These are phyloP conservation scores for Eurypyga helias DNA, from an alignment of 2,113 vertebrate species.

Conservation along the genomic window DNA sequence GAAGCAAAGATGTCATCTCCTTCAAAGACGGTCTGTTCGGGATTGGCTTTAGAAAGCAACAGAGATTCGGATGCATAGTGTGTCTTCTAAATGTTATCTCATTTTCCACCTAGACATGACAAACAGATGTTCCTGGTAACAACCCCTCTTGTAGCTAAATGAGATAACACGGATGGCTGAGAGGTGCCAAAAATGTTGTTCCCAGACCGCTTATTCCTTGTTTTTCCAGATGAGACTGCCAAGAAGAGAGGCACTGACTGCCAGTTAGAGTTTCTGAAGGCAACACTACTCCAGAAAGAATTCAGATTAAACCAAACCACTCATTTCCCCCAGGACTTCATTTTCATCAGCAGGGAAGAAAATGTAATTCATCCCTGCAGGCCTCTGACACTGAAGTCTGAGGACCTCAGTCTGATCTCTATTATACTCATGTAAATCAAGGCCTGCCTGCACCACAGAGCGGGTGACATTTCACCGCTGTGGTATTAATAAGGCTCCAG, in stretches of 20 bases:
- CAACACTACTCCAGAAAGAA: slow-evolving; percentile 10
- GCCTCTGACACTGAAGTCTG: neutral
- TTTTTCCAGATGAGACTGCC: slow-evolving; percentile 5
- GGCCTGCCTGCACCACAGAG: neutral
- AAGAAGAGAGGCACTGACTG: slow-evolving; percentile 11
- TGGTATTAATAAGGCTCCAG: neutral
- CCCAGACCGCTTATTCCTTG: neutral
- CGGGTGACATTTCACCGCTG: neutral
- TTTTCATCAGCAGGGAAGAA: slow-evolving; percentile 2
- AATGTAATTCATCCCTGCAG: neutral
- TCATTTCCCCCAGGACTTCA: neutral
- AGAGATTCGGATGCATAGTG: neutral
- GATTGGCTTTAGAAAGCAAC: neutral
- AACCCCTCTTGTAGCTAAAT: neutral
- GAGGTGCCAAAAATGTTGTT: slow-evolving; percentile 11
- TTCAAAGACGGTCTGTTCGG: neutral
- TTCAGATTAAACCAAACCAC: slow-evolving; percentile 13
- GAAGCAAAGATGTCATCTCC: neutral
- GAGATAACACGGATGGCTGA: neutral
- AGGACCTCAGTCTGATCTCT: neutral
- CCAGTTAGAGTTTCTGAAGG: slow-evolving; percentile 9
- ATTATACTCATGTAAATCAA: neutral
- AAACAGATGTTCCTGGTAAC: slow-evolving; percentile 8
- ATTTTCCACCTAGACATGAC: neutral
- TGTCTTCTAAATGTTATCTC: neutral